These are phyloP conservation scores for Cyanoliseus patagonus DNA, from an alignment of 2,113 vertebrate species.

Conservation along the genomic window DNA sequence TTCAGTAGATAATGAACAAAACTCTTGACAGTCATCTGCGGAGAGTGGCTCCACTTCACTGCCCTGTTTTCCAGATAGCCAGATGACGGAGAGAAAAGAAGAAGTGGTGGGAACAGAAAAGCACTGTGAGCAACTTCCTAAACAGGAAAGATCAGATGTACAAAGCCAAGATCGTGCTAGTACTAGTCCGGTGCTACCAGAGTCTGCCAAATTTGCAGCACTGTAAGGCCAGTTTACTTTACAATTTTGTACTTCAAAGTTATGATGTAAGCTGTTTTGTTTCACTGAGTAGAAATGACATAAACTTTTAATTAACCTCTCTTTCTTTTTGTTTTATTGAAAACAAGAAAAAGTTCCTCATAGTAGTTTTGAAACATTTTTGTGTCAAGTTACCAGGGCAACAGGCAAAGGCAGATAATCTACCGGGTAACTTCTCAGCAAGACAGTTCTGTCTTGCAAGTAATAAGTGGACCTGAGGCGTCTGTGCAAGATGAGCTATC, in stretches of 20 bases:
- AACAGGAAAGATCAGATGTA: conserved; percentile 69
- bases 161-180: conserved; percentile 66
- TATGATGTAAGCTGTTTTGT: conserved; percentile 50
- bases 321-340: conserved; percentile 67
- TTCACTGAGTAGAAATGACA: conserved; percentile 46
- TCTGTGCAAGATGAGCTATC: conserved; percentile 82
- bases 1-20: not conserved
- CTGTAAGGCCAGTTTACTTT: conserved; percentile 72
- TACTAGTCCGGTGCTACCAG: conserved; percentile 60
- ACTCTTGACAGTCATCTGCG: not conserved
- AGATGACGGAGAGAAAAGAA: conserved; percentile 67
- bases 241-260: conserved; percentile 55
- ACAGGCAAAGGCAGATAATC: conserved; percentile 90
- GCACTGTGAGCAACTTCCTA: conserved; percentile 48
- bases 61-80: conserved; percentile 73
- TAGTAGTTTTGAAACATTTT: conserved; percentile 60
- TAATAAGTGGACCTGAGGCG: conserved; percentile 93
- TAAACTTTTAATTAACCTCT: conserved; percentile 67
- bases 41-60: conserved; percentile 46
- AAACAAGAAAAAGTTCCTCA: conserved; percentile 46
- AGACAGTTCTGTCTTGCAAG: conserved; percentile 94
- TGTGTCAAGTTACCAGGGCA: conserved; percentile 89
- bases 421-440: conserved; percentile 94
- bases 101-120: conserved; percentile 68
- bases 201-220: conserved; percentile 70